Conservation (phyloP, 2,888 invertebrate species). For the Danaus chrysippus region DNA sequence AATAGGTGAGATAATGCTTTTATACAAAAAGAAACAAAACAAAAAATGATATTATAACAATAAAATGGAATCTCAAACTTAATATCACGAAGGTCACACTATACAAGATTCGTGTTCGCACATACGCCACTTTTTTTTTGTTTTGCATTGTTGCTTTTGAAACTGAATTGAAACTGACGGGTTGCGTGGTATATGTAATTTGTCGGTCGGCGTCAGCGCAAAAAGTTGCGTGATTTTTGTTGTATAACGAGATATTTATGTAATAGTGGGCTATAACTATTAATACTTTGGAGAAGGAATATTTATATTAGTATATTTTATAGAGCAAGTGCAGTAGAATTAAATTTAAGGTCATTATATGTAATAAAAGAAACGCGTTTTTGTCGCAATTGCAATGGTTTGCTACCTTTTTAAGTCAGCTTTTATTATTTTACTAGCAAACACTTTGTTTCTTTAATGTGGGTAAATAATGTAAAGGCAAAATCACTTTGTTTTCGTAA, state of each 20-base stretch:
- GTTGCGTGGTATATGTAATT: slow-evolving; percentile 52
- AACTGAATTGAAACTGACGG: slow-evolving; percentile 43
- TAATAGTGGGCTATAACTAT: slow-evolving; percentile 42
- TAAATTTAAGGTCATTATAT: slow-evolving; percentile 32
- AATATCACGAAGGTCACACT: no score
- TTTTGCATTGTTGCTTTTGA: slow-evolving; percentile 46
- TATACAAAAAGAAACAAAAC: slow-evolving; percentile 26
- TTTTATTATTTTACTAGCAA: not conserved
- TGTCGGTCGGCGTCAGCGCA: slow-evolving; percentile 38
- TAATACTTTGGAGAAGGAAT: slow-evolving; percentile 34
- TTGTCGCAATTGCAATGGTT: slow-evolving; percentile 22
- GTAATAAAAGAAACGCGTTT: slow-evolving; percentile 20
- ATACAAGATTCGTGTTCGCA: slow-evolving; percentile 40
- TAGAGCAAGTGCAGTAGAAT: slow-evolving; percentile 31
- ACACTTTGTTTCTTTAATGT: no score
- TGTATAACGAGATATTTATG: slow-evolving; percentile 47
- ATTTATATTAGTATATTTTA: slow-evolving; percentile 29
- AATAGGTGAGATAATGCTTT: slow-evolving; percentile 10
- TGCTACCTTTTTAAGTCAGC: slow-evolving; percentile 21
- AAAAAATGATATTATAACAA: slow-evolving; percentile 36
- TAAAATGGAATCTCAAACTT: slow-evolving; percentile 39
- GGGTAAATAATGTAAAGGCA: no score
- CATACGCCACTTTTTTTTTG: slow-evolving; percentile 44
- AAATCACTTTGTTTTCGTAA: no score
- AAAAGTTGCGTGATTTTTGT: slow-evolving; percentile 56